Conservation (phyloP, 64 coral and sea anemone genomes). For the Stylophora pistillata region DNA sequence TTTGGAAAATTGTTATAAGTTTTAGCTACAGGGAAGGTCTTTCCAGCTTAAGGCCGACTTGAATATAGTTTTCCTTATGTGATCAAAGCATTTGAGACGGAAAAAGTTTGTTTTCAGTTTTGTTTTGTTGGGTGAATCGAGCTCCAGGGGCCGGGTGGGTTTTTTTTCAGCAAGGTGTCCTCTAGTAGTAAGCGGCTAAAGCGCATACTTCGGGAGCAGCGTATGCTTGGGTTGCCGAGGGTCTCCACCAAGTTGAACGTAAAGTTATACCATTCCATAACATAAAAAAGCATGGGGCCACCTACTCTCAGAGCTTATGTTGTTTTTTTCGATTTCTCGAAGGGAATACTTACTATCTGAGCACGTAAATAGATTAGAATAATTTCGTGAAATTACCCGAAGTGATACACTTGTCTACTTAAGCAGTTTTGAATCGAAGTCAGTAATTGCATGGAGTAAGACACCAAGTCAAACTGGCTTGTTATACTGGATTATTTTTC, state of each 20-base stretch:
- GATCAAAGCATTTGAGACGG: too few relatives aligned
- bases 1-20: neutral
- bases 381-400: too few relatives aligned
- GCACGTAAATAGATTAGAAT: too few relatives aligned
- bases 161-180: too few relatives aligned
- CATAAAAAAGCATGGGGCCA: neutral
- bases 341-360: too few relatives aligned
- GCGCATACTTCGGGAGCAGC: neutral
- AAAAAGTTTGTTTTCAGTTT: neutral
- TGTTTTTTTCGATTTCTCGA: neutral
- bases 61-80: neutral
- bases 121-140: neutral
- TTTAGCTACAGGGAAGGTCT: neutral
- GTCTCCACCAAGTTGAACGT: neutral
- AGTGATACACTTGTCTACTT: too few relatives aligned
- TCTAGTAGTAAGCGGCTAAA: neutral
- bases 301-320: neutral
- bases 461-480: too few relatives aligned
- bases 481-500: too few relatives aligned
- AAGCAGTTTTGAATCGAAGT: too few relatives aligned
- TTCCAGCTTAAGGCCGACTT: too few relatives aligned
- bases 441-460: too few relatives aligned
- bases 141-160: neutral
- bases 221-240: neutral
- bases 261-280: neutral